phyloP scores from a whole-genome alignment of 2,797 vertebrate genomes.

The Bradypodion pumilum region DNA sequence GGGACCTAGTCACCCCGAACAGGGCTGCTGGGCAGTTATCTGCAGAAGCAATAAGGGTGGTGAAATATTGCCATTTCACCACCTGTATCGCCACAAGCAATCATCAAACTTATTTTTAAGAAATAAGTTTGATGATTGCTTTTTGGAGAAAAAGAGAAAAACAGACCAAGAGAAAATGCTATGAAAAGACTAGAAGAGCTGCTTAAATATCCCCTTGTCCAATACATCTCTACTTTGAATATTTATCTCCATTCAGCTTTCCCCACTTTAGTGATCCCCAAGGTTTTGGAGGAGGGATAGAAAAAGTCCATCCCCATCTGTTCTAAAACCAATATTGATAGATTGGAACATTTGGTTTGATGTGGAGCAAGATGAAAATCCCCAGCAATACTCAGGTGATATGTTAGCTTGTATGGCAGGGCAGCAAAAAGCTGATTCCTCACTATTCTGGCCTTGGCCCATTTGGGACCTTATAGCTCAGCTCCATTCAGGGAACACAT shows the following conservation, averaged over 20 bases:
- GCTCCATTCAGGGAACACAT: too few relatives aligned
- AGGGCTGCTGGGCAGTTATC: too few relatives aligned
- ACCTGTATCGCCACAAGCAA: too few relatives aligned
- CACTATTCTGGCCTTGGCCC: too few relatives aligned
- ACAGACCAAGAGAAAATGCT: not conserved
- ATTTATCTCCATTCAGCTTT: not conserved
- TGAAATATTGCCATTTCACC: too few relatives aligned
- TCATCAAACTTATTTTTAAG: too few relatives aligned
- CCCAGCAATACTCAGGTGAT: not conserved
- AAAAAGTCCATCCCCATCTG: not conserved
- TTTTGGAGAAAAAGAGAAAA: not conserved
- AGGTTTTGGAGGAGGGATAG: not conserved
- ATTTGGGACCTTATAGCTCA: not conserved
- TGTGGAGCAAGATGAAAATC: not conserved
- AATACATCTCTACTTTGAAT: not conserved
- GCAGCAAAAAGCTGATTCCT: not conserved
- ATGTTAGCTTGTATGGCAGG: not conserved
- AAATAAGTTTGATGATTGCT: not conserved
- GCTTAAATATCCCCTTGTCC: not conserved
- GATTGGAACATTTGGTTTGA: not conserved
- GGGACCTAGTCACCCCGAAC: too few relatives aligned
- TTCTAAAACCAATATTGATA: not conserved
- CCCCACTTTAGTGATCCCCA: not conserved
- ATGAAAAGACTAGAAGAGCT: not conserved
- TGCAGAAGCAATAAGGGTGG: too few relatives aligned